A percentile compares a stretch with the other conserved stretches of the same genome.
Conservation (phyloP, 1,140 invertebrate species). For the Drosophila guanche region DNA sequence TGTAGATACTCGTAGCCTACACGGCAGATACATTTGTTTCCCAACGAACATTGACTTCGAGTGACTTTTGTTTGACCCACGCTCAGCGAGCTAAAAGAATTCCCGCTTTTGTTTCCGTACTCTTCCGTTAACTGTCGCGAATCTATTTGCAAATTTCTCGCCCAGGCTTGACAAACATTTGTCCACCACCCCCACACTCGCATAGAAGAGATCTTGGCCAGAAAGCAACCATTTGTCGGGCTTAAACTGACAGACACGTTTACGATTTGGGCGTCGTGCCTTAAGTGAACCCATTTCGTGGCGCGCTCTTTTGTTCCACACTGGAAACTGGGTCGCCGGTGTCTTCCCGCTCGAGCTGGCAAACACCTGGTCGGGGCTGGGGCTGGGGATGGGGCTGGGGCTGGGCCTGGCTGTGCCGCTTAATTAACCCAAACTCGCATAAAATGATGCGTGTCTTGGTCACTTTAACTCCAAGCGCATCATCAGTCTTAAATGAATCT, state of each 20-base stretch:
- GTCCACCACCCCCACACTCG: conserved; percentile 34
- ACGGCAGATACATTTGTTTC: conserved; percentile 44
- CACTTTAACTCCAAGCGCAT: conserved; percentile 54
- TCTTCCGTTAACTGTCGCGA: conserved; percentile 54
- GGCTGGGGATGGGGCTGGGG: not conserved
- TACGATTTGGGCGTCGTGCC: conserved; percentile 53
- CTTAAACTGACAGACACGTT: conserved; percentile 72
- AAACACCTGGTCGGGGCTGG: conserved; percentile 54
- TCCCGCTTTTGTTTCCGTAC: conserved; percentile 24
- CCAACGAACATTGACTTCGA: conserved; percentile 24
- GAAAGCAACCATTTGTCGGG: conserved; percentile 52
- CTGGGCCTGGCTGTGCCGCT: conserved; percentile 9
- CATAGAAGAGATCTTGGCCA: not conserved
- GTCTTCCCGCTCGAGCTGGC: conserved; percentile 5
- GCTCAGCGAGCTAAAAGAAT: conserved; percentile 17
- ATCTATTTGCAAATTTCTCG: conserved; percentile 70
- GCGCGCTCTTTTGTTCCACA: conserved; percentile 40
- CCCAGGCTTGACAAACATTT: conserved; percentile 49
- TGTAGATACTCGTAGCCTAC: conserved; percentile 19
- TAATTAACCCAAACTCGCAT: conserved; percentile 69
- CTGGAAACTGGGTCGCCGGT: conserved; percentile 37
- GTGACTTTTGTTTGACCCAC: conserved; percentile 54
- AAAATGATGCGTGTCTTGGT: conserved; percentile 64
- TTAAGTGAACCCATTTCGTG: conserved; percentile 55
- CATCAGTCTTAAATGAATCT: conserved; percentile 51